phyloP scores from a whole-genome alignment of 2,888 invertebrate genomes.

The Drosophila recens region DNA sequence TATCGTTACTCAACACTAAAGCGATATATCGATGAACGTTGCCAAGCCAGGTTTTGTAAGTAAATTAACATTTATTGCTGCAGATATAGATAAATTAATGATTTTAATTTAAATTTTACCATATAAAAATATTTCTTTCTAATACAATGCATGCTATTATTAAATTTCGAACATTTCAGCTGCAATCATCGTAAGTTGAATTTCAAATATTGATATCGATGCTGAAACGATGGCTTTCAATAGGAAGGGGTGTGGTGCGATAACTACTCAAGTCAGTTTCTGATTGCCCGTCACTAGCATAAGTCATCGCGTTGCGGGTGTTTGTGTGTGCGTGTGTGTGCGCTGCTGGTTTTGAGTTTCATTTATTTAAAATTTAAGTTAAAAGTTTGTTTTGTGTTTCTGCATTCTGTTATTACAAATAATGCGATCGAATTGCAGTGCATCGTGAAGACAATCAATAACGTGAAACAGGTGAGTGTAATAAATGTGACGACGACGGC shows the following conservation, averaged over 20 bases:
- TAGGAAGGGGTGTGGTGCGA: conserved; percentile 59
- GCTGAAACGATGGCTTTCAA: not conserved
- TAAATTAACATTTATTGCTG: too few species aligned
- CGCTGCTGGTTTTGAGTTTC: conserved; percentile 61
- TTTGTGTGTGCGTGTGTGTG: conserved; percentile 57
- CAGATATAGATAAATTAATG: not conserved
- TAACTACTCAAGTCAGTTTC: conserved; percentile 45
- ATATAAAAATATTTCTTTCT: not conserved
- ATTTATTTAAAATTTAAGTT: conserved; percentile 70
- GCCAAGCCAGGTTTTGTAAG: not conserved
- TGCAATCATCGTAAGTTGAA: not conserved
- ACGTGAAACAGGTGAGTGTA: conserved; percentile 54
- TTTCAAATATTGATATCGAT: conserved; percentile 4
- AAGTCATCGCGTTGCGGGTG: conserved; percentile 75
- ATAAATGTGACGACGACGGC: not conserved
- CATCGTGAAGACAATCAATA: conserved; percentile 21
- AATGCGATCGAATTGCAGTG: conserved; percentile 50
- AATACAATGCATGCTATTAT: not conserved
- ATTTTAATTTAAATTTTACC: not conserved
- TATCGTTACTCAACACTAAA: conserved; percentile 38
- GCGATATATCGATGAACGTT: not conserved
- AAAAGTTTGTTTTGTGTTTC: conserved; percentile 60
- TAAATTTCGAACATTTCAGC: not conserved
- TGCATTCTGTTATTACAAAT: conserved; percentile 60
- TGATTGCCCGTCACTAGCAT: conserved; percentile 51